These are phyloP conservation scores for Boulengeromyrus knoepffleri DNA, from an alignment of 2,113 vertebrate species.

Conservation along the genomic window DNA sequence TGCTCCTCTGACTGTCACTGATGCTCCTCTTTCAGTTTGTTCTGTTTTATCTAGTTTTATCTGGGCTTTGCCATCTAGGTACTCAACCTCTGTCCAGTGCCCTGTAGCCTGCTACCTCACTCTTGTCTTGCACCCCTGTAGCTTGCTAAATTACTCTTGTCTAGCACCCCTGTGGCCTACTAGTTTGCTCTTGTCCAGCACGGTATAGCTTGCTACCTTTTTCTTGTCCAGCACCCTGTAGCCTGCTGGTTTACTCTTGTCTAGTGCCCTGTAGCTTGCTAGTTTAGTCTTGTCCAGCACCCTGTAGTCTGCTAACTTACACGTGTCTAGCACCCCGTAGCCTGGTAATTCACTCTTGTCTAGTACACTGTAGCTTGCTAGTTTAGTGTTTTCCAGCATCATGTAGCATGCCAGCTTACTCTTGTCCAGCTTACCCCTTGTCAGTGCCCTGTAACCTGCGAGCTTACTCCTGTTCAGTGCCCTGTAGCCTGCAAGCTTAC, in stretches of 20 bases:
- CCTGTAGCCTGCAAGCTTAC: background rate
- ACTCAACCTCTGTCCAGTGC: background rate
- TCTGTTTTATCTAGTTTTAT: background rate
- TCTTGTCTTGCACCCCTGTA: background rate
- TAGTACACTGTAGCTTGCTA: background rate
- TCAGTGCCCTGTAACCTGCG: background rate
- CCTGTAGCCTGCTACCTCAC: background rate
- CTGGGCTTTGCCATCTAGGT: background rate
- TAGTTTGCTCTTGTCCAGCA: background rate
- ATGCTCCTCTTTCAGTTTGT: background rate
- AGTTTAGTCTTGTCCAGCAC: background rate
- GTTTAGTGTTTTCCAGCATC: background rate
- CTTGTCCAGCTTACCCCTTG: background rate
- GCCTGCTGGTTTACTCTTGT: background rate
- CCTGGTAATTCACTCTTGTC: background rate
- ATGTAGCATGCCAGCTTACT: background rate
- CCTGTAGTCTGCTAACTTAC: background rate
- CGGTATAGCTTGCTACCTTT: background rate
- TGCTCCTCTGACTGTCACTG: background rate
- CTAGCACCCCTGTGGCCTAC: background rate
- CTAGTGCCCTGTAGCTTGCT: background rate
- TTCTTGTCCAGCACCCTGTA: background rate
- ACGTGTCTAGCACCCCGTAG: background rate
- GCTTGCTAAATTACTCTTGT: background rate
- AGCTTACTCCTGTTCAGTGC: background rate